Evolutionary conservation across 2,797 vertebrate species (phyloP).

Genomic region (Coendou prehensilis): DNA sequence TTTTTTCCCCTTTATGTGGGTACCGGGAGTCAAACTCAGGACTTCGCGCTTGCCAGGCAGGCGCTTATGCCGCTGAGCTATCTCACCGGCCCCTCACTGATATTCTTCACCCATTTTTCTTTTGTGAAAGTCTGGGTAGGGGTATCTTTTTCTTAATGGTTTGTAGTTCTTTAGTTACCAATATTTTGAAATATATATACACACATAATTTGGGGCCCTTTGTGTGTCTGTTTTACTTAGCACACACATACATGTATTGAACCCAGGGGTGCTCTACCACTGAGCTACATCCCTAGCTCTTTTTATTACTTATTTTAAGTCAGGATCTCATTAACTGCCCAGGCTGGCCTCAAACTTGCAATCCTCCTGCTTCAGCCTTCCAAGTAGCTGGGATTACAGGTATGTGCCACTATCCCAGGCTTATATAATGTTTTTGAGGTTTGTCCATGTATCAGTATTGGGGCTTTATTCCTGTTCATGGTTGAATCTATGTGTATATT

Average conservation of each 20-base stretch:
- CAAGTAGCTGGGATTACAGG: not conserved
- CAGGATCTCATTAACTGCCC: not conserved
- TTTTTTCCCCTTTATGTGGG: too few species aligned
- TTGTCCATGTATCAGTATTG: not conserved
- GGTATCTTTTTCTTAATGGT: constrained; percentile 31
- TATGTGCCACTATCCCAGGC: not conserved
- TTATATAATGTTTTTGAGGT: not conserved
- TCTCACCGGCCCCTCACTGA: not conserved
- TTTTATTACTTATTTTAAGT: not conserved
- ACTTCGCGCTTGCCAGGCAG: too few species aligned
- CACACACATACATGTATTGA: not conserved
- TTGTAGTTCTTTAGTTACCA: not conserved
- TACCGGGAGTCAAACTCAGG: too few species aligned
- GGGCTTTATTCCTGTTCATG: not conserved
- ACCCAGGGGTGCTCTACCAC: not conserved
- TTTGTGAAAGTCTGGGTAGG: not conserved
- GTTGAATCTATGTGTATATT: not conserved
- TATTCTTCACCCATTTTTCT: constrained; percentile 27
- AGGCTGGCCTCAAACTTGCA: not conserved
- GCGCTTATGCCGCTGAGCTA: too few species aligned
- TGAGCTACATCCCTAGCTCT: not conserved
- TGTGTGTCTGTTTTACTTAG: constrained; percentile 4
- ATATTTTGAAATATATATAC: not conserved
- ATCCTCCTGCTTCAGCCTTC: not conserved
- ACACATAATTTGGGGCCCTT: not conserved